Evolutionary conservation across 2,888 invertebrate genomes (phyloP).

Genomic region (Drosophila eohydei): DNA sequence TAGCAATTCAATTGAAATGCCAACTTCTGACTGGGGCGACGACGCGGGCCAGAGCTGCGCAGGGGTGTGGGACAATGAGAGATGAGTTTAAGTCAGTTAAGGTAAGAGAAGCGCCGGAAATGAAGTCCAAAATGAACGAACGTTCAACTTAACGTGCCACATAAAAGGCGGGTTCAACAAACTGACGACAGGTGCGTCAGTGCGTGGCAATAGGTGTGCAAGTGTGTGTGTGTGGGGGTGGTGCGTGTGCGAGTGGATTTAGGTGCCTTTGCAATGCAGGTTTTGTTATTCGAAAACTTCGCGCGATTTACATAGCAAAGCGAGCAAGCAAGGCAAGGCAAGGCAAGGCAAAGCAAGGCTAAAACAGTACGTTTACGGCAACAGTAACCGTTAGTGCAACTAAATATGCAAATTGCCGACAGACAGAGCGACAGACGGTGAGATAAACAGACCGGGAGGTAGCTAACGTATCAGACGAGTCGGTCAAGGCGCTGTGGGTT

Average conservation of each 20-base stretch:
- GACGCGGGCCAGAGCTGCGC: background rate
- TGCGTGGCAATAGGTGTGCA: constrained; percentile 1
- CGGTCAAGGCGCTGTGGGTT: background rate
- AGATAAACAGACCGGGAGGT: background rate
- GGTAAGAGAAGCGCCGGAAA: constrained; percentile 43
- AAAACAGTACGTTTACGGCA: constrained; percentile 39
- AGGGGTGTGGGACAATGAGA: background rate
- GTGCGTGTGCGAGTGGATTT: constrained; percentile 15
- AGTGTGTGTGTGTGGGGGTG: background rate
- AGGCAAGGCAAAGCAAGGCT: constrained; percentile 13
- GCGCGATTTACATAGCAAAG: constrained; percentile 64
- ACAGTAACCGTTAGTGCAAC: constrained; percentile 41
- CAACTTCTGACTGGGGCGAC: constrained; percentile 10
- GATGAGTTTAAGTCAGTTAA: background rate
- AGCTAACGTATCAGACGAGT: background rate
- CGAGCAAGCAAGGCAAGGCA: constrained; percentile 5
- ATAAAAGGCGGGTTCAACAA: constrained; percentile 42
- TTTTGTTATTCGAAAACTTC: constrained; percentile 55
- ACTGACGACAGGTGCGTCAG: constrained; percentile 31
- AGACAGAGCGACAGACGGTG: constrained; percentile 10
- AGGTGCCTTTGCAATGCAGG: constrained; percentile 53
- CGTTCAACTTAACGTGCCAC: constrained; percentile 29
- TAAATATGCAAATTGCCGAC: constrained; percentile 64
- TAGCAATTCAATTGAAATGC: constrained; percentile 60
- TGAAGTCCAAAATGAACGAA: constrained; percentile 38